Conservation (phyloP, 92 coral and sea anemone genomes). For the Porites divaricata region DNA sequence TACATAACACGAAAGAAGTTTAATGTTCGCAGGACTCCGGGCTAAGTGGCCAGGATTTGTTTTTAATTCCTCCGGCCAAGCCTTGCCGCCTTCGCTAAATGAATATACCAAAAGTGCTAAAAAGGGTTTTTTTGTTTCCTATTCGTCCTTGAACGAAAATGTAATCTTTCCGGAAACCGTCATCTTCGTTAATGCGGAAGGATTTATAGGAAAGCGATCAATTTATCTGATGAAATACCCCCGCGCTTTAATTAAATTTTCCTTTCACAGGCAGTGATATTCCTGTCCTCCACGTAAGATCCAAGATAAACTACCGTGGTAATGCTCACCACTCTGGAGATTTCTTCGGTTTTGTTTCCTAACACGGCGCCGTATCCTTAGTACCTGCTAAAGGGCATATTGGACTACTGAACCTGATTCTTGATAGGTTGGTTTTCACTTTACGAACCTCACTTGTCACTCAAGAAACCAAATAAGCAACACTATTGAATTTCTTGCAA, state of each 20-base stretch:
- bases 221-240: background rate
- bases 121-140: background rate
- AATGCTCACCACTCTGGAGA: no score
- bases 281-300: background rate
- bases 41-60: background rate
- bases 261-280: background rate
- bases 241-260: conserved; percentile 1
- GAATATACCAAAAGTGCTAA: background rate
- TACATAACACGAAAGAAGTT: conserved; percentile 4
- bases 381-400: background rate
- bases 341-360: conserved; percentile 5
- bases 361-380: background rate
- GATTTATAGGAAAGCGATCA: background rate
- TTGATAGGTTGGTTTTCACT: background rate
- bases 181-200: background rate
- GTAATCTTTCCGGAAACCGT: background rate
- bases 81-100: background rate
- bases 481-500: background rate
- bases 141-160: background rate
- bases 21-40: background rate
- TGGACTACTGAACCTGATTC: background rate
- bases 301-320: background rate
- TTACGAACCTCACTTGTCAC: no score
- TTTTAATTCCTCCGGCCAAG: background rate
- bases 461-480: background rate